A percentile compares a stretch with the other conserved stretches of the same genome.
Conservation (phyloP, 2,888 invertebrate species). For the Hetaerina titia region DNA sequence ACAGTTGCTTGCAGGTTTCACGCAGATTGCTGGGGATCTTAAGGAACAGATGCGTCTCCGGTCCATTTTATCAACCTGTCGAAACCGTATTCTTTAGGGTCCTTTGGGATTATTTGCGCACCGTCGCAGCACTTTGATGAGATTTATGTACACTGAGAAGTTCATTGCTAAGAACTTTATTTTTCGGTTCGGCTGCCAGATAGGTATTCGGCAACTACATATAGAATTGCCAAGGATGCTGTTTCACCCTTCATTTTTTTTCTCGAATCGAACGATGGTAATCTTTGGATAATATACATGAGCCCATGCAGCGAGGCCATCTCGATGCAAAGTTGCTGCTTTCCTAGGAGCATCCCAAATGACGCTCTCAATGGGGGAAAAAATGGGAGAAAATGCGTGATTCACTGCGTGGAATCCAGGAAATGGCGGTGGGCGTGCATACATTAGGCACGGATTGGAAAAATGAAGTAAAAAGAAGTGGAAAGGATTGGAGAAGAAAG, state of each 20-base stretch:
- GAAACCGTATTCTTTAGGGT: neutral
- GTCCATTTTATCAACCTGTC: neutral
- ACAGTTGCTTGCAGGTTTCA: neutral
- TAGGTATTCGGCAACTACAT: neutral
- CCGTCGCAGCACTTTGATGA: neutral
- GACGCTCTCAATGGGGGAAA: neutral
- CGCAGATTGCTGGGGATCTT: neutral
- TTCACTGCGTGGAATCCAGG: neutral
- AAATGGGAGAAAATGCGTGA: neutral
- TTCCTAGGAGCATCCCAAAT: neutral
- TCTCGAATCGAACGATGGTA: neutral
- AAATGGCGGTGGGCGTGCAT: neutral
- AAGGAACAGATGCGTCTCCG: neutral
- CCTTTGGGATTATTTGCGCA: neutral
- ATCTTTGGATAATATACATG: conserved; percentile 21
- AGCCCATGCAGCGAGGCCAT: neutral
- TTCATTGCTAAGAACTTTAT: neutral
- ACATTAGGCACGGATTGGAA: neutral
- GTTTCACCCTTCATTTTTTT: neutral
- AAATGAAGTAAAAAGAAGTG: neutral
- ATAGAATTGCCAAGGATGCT: neutral
- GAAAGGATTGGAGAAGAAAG: neutral
- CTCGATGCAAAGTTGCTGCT: neutral
- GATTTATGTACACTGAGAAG: neutral
- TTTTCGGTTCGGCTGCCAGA: neutral